Evolutionary conservation across 2,888 invertebrate genomes (phyloP).

Genomic region (Diaprepes abbreviatus): DNA sequence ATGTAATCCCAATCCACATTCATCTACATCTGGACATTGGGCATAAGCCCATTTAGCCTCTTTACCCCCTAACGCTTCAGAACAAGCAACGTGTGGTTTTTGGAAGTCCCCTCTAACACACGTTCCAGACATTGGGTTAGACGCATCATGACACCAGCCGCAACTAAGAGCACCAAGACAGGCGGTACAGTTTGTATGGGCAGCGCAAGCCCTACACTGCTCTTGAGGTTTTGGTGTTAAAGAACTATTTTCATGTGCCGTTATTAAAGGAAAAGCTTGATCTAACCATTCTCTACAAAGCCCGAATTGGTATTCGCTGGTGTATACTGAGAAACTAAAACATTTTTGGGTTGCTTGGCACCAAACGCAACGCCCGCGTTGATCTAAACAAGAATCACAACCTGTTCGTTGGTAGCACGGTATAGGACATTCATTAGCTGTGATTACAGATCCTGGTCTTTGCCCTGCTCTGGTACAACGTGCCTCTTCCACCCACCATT

Average conservation of each 20-base stretch:
- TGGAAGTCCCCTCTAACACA: conserved; percentile 91
- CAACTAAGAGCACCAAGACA: conserved; percentile 89
- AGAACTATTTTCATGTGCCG: conserved; percentile 62
- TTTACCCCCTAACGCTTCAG: conserved; percentile 75
- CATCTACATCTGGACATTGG: conserved; percentile 93
- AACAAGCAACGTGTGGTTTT: conserved; percentile 81
- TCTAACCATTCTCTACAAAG: conserved; percentile 95
- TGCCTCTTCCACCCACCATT: conserved; percentile 93
- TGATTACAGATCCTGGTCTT: conserved; percentile 74
- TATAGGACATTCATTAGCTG: conserved; percentile 79
- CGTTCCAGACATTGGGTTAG: conserved; percentile 90
- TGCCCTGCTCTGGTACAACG: conserved; percentile 86
- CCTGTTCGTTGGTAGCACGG: conserved; percentile 84
- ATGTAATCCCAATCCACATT: conserved; percentile 89
- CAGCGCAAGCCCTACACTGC: conserved; percentile 86
- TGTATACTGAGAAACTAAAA: conserved; percentile 96
- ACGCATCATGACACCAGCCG: conserved; percentile 93
- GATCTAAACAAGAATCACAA: conserved; percentile 87
- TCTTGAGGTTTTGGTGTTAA: conserved; percentile 67
- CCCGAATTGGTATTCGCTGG: conserved; percentile 94
- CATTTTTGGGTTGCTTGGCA: conserved; percentile 93
- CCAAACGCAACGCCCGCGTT: conserved; percentile 92
- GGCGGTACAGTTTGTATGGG: conserved; percentile 81
- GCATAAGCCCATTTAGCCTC: conserved; percentile 92
- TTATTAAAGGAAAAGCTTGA: conserved; percentile 74